phyloP scores from a whole-genome alignment of 2,797 vertebrate genomes.

The Pseudochirops corinnae region DNA sequence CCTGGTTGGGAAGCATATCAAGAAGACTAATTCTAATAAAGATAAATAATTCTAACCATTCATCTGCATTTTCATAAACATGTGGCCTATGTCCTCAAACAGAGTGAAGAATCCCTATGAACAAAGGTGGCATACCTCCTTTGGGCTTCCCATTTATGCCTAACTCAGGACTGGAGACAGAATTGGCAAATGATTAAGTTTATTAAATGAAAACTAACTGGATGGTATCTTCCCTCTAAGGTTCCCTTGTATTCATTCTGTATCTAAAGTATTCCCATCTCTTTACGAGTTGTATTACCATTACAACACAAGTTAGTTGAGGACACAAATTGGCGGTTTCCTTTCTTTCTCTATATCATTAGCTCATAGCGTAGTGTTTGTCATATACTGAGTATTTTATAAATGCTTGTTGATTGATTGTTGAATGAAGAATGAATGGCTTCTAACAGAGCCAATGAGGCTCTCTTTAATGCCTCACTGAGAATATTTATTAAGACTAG shows the following conservation, averaged over 20 bases:
- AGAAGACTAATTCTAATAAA: neutral
- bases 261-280: neutral
- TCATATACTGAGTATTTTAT: constrained; percentile 16
- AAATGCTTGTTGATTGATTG: constrained; percentile 1
- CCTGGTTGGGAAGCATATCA: neutral
- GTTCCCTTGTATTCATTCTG: neutral
- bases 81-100: constrained; percentile 48
- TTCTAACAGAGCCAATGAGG: neutral
- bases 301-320: neutral
- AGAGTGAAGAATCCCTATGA: neutral
- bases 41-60: neutral
- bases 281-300: neutral
- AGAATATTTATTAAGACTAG: neutral
- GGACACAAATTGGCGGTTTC: neutral
- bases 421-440: neutral
- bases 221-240: neutral
- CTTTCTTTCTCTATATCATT: constrained; percentile 31
- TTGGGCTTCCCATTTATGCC: constrained; percentile 45
- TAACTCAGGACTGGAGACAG: neutral
- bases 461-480: neutral
- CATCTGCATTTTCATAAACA: neutral
- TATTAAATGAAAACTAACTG: neutral
- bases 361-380: neutral
- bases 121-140: neutral
- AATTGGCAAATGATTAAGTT: neutral